Conservation (phyloP, 2,797 vertebrate genomes). For the Sebastiscus tertius region DNA sequence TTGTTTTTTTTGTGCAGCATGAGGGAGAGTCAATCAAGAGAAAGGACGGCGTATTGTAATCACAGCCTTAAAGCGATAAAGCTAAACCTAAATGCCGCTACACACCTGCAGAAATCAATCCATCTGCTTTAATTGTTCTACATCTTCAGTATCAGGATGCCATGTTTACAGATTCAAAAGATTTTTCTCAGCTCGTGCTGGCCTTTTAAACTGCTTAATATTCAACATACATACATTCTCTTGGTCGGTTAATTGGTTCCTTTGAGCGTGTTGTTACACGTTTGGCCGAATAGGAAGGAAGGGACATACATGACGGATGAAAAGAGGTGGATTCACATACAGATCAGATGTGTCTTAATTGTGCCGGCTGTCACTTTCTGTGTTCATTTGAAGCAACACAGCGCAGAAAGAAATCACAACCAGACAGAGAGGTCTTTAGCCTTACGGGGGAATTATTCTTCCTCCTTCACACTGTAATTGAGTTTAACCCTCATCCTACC, state of each 20-base stretch:
- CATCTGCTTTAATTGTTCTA: slow-evolving; percentile 37
- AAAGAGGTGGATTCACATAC: slow-evolving; percentile 9
- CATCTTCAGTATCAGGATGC: neutral
- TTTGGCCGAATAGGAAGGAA: slow-evolving; percentile 31
- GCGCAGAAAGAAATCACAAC: neutral
- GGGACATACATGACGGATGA: slow-evolving; percentile 10
- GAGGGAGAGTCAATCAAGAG: slow-evolving; percentile 3
- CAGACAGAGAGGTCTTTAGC: neutral
- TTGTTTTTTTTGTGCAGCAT: slow-evolving; percentile 4
- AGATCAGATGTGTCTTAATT: slow-evolving; percentile 49
- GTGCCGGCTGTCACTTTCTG: slow-evolving; percentile 13
- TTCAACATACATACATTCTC: slow-evolving; percentile 20
- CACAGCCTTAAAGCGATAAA: slow-evolving; percentile 26
- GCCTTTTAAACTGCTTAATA: slow-evolving; percentile 32
- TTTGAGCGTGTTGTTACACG: slow-evolving; percentile 26
- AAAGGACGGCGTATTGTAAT: slow-evolving; percentile 49
- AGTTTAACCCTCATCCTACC: neutral
- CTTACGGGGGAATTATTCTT: neutral
- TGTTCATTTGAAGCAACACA: neutral
- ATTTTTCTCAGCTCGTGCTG: neutral
- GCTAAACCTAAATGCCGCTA: slow-evolving; percentile 9
- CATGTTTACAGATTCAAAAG: slow-evolving; percentile 1
- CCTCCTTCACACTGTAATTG: neutral
- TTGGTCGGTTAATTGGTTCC: slow-evolving; percentile 53
- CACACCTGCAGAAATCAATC: slow-evolving; percentile 43